Conservation (phyloP, 2,888 invertebrate species). For the Machimus atricapillus region DNA sequence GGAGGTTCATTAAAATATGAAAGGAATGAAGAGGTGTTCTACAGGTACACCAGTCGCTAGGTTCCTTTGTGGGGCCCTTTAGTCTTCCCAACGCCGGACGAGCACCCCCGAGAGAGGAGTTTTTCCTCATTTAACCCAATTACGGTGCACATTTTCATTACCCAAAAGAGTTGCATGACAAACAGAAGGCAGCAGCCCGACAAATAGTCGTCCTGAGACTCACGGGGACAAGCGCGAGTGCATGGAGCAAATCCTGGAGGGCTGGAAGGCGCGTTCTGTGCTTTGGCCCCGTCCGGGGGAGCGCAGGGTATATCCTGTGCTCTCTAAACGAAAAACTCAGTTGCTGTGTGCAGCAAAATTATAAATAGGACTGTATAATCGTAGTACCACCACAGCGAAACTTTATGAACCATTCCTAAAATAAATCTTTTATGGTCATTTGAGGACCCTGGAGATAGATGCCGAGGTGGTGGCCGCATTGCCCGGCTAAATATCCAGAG, state of each 20-base stretch:
- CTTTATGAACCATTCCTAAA: neutral
- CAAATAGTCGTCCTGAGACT: neutral
- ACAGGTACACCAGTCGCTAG: neutral
- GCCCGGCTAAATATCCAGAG: neutral
- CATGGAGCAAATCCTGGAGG: neutral
- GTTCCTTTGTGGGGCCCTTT: neutral
- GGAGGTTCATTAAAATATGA: neutral
- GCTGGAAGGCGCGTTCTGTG: neutral
- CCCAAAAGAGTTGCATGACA: conserved; percentile 32
- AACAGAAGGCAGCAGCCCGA: neutral
- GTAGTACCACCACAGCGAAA: neutral
- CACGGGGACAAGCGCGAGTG: neutral
- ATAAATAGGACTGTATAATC: neutral
- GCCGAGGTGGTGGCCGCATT: neutral
- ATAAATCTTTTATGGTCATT: conserved; percentile 40
- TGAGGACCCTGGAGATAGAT: conserved; percentile 11
- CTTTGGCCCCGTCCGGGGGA: neutral
- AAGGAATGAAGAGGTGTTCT: neutral
- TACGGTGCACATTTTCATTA: conserved; percentile 33
- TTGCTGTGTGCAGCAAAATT: neutral
- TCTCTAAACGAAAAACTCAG: neutral
- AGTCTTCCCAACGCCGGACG: neutral
- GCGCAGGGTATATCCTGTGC: neutral
- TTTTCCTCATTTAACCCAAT: conserved; percentile 37
- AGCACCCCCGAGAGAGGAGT: neutral